phyloP scores from a whole-genome alignment of 2,888 invertebrate species.

The Bellardia bayeri region DNA sequence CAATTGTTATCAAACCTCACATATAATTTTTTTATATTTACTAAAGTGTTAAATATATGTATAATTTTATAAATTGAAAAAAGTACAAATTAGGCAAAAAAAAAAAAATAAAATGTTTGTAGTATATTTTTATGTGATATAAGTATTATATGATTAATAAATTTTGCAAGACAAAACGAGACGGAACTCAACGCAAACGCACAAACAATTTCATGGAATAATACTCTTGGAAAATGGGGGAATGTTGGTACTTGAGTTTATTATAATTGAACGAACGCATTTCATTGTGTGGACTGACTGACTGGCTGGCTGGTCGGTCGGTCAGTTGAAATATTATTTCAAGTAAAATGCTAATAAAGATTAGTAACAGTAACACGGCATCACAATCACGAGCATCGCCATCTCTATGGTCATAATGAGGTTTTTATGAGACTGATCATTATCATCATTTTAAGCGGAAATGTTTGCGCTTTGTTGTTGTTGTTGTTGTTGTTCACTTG shows the following conservation, averaged over 20 bases:
- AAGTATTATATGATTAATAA: conserved; percentile 53
- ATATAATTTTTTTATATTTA: conserved; percentile 21
- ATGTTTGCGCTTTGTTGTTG: conserved; percentile 29
- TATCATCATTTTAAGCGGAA: conserved; percentile 53
- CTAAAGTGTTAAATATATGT: neutral
- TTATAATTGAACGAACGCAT: conserved; percentile 54
- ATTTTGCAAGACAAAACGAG: conserved; percentile 34
- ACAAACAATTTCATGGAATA: conserved; percentile 53
- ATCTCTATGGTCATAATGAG: conserved; percentile 37
- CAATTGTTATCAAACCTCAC: conserved; percentile 40
- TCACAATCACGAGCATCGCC: neutral
- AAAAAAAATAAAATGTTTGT: neutral
- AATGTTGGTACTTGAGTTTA: conserved; percentile 45
- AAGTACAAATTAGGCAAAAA: conserved; percentile 46
- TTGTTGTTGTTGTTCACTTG: conserved; percentile 30
- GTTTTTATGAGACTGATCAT: conserved; percentile 50
- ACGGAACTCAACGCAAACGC: conserved; percentile 29
- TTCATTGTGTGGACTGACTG: conserved; percentile 38
- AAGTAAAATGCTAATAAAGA: conserved; percentile 59
- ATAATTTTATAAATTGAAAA: conserved; percentile 24
- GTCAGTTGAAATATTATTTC: conserved; percentile 30
- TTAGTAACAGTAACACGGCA: conserved; percentile 32
- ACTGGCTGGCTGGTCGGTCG: neutral
- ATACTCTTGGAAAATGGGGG: conserved; percentile 37
- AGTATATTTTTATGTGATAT: neutral